Evolutionary conservation across 2,113 vertebrate genomes (phyloP).

Genomic region (Oncorhynchus clarkii): DNA sequence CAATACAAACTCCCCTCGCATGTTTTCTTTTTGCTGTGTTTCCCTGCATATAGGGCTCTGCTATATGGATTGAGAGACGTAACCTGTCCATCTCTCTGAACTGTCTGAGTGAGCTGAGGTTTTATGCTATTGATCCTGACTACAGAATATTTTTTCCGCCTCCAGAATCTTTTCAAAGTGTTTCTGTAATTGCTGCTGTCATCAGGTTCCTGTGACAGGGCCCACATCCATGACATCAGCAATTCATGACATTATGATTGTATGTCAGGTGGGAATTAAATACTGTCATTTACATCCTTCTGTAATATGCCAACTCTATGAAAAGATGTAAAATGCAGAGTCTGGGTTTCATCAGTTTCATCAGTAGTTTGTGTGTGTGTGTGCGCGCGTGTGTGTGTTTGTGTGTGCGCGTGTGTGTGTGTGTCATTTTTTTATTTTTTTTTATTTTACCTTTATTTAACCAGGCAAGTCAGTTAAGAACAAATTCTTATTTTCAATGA

Average conservation of each 20-base stretch:
- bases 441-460: too few species aligned
- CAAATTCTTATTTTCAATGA: too few species aligned
- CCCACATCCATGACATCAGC: constrained; percentile 35
- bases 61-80: constrained; percentile 26
- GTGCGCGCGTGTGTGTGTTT: too few species aligned
- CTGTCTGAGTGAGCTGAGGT: constrained; percentile 13
- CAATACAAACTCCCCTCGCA: too few species aligned
- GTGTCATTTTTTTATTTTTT: too few species aligned
- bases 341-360: not conserved
- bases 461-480: too few species aligned
- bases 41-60: not conserved
- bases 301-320: not conserved
- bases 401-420: too few species aligned
- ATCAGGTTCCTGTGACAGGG: constrained; percentile 42
- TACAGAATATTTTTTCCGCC: not conserved
- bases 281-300: constrained; percentile 17
- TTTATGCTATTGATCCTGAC: constrained; percentile 43
- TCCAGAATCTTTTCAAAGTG: constrained; percentile 38
- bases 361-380: not conserved
- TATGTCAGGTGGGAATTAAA: constrained; percentile 29
- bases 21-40: too few species aligned
- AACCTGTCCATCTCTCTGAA: not conserved
- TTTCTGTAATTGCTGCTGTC: constrained; percentile 50
- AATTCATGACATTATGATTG: constrained; percentile 30
- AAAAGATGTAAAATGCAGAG: not conserved